These are phyloP conservation scores for Melanchra persicariae DNA, from an alignment of 2,888 invertebrate genomes.

Conservation along the genomic window DNA sequence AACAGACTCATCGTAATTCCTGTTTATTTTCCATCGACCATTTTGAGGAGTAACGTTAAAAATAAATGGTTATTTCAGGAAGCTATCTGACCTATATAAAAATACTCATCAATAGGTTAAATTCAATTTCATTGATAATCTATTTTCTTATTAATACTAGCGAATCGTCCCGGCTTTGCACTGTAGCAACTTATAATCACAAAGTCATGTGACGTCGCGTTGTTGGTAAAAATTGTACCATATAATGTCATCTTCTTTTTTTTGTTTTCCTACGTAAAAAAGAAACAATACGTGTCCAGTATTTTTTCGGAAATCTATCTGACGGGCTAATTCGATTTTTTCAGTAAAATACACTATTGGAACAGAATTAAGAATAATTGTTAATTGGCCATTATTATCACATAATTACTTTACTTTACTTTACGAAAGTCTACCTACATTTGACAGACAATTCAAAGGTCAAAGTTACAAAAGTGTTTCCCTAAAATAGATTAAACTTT, in stretches of 20 bases:
- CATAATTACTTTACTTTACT: background rate
- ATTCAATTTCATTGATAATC: no score
- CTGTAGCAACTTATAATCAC: background rate
- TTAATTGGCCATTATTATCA: background rate
- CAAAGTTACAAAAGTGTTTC: background rate
- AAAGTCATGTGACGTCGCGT: no score
- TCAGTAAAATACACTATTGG: no score
- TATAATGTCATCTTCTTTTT: no score
- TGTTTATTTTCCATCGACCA: background rate
- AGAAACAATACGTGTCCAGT: no score
- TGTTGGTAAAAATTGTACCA: no score
- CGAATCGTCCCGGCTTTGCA: background rate
- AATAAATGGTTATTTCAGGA: background rate
- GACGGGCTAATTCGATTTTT: no score
- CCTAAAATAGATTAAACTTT: conserved; percentile 1
- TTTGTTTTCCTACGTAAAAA: no score
- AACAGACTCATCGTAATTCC: background rate
- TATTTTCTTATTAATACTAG: background rate
- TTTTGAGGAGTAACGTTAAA: background rate
- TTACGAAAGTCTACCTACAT: no score
- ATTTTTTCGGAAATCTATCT: no score
- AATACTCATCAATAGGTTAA: background rate
- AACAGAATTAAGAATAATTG: background rate
- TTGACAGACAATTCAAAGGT: background rate
- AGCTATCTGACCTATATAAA: background rate